These are phyloP conservation scores for Semotilus atromaculatus DNA, from an alignment of 2,797 vertebrate species.

Conservation along the genomic window DNA sequence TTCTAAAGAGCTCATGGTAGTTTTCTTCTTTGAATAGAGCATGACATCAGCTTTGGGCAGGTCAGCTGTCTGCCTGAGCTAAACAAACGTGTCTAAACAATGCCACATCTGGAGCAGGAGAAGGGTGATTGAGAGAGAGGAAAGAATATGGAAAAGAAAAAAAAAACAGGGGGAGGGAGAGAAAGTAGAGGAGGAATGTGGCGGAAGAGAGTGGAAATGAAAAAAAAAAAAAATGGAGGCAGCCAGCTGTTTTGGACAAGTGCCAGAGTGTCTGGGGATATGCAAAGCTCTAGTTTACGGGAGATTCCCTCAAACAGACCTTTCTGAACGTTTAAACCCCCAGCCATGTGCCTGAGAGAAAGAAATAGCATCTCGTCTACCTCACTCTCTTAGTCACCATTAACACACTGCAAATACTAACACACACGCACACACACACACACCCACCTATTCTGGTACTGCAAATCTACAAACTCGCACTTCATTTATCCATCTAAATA, in stretches of 20 bases:
- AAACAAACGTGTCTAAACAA: conserved; percentile 78
- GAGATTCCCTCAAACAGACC: conserved; percentile 66
- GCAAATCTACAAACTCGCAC: neutral
- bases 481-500: neutral
- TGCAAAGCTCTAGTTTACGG: conserved; percentile 74
- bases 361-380: neutral
- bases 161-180: conserved; percentile 6
- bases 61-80: conserved; percentile 69
- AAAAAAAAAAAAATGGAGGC: conserved; percentile 72
- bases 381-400: neutral
- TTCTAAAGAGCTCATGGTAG: conserved; percentile 47
- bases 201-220: conserved; percentile 68
- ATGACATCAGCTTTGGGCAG: conserved; percentile 76
- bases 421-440: neutral
- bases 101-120: conserved; percentile 78
- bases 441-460: neutral
- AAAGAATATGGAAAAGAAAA: conserved; percentile 9
- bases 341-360: conserved; percentile 36
- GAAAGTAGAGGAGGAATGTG: conserved; percentile 71
- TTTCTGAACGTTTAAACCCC: conserved; percentile 61
- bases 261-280: conserved; percentile 73
- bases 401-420: conserved; percentile 17
- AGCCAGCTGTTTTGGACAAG: conserved; percentile 72
- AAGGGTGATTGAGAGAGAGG: conserved; percentile 48
- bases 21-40: conserved; percentile 77